Evolutionary conservation across 30 jellyfish, hydroid and myxozoan genomes (phyloP).

Genomic region (Aurelia aurita complex sp. Pacific): DNA sequence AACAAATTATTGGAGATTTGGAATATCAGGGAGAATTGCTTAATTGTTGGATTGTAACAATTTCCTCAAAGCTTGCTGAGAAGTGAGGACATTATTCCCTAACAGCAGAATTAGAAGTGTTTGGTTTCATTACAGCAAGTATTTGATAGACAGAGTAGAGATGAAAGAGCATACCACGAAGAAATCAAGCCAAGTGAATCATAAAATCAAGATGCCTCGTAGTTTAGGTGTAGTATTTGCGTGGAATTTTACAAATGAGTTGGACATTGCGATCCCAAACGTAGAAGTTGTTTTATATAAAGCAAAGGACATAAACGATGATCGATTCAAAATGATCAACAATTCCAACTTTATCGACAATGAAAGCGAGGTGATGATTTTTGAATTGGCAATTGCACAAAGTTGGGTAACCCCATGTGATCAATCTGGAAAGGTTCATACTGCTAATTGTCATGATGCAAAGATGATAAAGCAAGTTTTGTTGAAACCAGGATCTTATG

Average conservation of each 20-base stretch:
- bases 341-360: neutral
- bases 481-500: conserved; percentile 44
- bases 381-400: conserved; percentile 43
- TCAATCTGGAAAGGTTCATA: neutral
- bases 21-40: too few species aligned
- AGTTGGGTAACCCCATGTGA: conserved; percentile 13
- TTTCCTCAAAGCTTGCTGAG: too few species aligned
- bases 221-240: conserved; percentile 21
- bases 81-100: too few species aligned
- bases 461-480: conserved; percentile 12
- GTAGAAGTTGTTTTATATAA: conserved; percentile 37
- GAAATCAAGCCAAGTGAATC: neutral
- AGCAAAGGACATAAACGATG: conserved; percentile 56
- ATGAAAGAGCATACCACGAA: too few species aligned
- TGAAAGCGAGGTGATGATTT: neutral
- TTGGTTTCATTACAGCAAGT: too few species aligned
- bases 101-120: too few species aligned
- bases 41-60: too few species aligned
- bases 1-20: too few species aligned
- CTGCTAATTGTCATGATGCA: conserved; percentile 16
- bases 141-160: too few species aligned
- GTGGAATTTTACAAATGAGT: neutral
- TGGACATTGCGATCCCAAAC: conserved; percentile 6
- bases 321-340: conserved; percentile 22
- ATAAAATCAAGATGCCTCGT: conserved; percentile 8